A percentile compares a stretch with the other conserved stretches of the same genome.
Conservation (phyloP, 1,140 invertebrate genomes). For the Pseudobourletiella spinata region DNA sequence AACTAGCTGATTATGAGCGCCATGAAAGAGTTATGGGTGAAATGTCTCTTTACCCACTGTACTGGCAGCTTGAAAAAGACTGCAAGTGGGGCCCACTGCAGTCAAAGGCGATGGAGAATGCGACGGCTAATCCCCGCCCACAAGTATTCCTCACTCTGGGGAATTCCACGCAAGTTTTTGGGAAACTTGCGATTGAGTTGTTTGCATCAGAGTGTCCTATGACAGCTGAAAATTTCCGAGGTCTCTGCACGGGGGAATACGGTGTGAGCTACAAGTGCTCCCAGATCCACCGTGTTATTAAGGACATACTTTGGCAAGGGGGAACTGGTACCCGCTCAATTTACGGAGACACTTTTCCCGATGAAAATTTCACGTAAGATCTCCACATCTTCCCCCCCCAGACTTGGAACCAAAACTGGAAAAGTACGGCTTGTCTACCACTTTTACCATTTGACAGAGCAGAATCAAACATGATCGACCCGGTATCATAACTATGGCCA, state of each 20-base stretch:
- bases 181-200: constrained; percentile 77
- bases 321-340: constrained; percentile 88
- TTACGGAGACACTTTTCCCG: constrained; percentile 91
- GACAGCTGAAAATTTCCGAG: constrained; percentile 90
- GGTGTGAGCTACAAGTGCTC: constrained; percentile 88
- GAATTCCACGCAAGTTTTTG: constrained; percentile 54
- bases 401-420: too few relatives aligned
- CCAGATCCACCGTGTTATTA: constrained; percentile 83
- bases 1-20: constrained; percentile 20
- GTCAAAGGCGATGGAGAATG: constrained; percentile 7
- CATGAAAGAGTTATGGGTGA: constrained; percentile 19
- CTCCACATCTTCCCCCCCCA: too few relatives aligned
- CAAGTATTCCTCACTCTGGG: constrained; percentile 16
- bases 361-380: constrained; percentile 70
- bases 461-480: constrained; percentile 76
- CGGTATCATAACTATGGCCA: constrained; percentile 84
- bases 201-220: constrained; percentile 86
- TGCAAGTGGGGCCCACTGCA: constrained; percentile 9
- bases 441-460: too few relatives aligned
- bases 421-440: too few relatives aligned
- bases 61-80: constrained; percentile 15
- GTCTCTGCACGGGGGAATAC: constrained; percentile 87
- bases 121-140: constrained; percentile 7
- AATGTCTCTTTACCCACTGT: constrained; percentile 23
- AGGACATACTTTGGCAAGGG: constrained; percentile 92